These are phyloP conservation scores for Dryoscopus gambensis DNA, from an alignment of 2,113 vertebrate genomes.

Conservation along the genomic window DNA sequence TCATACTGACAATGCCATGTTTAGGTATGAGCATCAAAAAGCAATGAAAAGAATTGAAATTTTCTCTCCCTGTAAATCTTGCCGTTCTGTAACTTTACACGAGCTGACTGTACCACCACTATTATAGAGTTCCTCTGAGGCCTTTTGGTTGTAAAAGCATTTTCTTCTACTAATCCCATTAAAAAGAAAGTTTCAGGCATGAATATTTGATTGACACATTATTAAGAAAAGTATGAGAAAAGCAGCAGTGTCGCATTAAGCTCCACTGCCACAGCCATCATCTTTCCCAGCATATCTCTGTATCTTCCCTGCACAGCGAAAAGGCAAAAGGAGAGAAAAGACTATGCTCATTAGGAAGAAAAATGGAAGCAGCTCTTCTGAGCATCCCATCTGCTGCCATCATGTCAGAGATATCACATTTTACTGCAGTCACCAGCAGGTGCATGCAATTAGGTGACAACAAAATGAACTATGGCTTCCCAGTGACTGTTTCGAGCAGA, in stretches of 20 bases:
- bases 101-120: rapidly evolving
- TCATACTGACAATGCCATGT: not conserved
- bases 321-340: constrained; percentile 25
- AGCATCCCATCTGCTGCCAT: constrained; percentile 48
- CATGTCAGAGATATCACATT: constrained; percentile 48
- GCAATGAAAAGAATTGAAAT: not conserved
- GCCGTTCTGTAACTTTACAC: not conserved
- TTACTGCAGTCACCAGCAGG: constrained; percentile 55
- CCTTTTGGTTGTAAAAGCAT: not conserved
- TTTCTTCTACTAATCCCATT: constrained; percentile 16
- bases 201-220: constrained; percentile 18
- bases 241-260: not conserved
- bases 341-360: constrained; percentile 55
- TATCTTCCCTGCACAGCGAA: not conserved
- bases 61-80: not conserved
- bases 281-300: not conserved
- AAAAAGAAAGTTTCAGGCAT: not conserved
- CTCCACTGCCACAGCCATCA: not conserved
- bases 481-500: not conserved
- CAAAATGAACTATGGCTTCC: constrained; percentile 57
- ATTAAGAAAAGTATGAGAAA: not conserved
- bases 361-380: constrained; percentile 48
- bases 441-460: constrained; percentile 59
- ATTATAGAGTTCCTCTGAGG: not conserved
- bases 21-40: not conserved